A percentile compares a stretch with the other conserved stretches of the same genome.
phyloP scores from a whole-genome alignment of 2,113 vertebrate genomes.

The Sclerurus mexicanus region DNA sequence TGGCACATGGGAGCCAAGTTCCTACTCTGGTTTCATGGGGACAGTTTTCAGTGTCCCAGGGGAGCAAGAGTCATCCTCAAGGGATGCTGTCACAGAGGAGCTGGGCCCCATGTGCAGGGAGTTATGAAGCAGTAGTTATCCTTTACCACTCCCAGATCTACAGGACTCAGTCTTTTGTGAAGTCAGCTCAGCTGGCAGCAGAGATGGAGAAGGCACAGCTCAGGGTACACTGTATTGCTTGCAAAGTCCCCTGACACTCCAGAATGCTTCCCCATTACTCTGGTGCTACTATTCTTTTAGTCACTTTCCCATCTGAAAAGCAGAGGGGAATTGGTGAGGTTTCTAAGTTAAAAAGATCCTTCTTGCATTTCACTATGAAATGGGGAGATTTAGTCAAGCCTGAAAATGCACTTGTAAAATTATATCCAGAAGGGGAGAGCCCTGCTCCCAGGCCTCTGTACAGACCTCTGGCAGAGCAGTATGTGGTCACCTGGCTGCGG shows the following conservation, averaged over 20 bases:
- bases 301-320: background rate
- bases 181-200: background rate
- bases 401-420: background rate
- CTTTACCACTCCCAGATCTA: background rate
- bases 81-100: background rate
- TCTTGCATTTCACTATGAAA: background rate
- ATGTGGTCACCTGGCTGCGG: fast-evolving
- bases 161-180: background rate
- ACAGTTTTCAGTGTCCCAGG: background rate
- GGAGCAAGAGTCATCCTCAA: fast-evolving
- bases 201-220: background rate
- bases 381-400: background rate
- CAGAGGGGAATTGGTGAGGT: background rate
- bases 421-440: background rate
- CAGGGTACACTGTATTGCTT: background rate
- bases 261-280: fast-evolving
- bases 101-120: background rate
- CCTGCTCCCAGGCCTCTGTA: background rate
- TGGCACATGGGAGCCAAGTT: fast-evolving
- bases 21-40: background rate
- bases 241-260: background rate
- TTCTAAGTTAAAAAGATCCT: background rate
- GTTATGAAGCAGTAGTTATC: background rate
- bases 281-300: background rate
- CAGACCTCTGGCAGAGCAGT: fast-evolving